Percentiles rank a stretch among this genome's conserved stretches.
Conservation (phyloP, 2,888 invertebrate genomes). For the Thalpophila matura region DNA sequence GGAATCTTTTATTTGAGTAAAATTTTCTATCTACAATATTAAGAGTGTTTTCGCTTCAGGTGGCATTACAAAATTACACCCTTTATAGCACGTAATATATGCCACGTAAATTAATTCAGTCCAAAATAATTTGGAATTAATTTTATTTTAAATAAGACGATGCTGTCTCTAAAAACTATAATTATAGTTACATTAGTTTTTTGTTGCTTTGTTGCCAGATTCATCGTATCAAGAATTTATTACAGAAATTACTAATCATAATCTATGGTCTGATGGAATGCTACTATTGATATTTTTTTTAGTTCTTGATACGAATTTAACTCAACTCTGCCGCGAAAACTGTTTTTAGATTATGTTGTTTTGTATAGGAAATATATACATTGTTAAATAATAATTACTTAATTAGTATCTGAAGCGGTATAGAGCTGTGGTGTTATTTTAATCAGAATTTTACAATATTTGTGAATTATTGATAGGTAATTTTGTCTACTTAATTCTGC, state of each 20-base stretch:
- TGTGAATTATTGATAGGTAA: slow-evolving; percentile 2
- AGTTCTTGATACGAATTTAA: slow-evolving; percentile 27
- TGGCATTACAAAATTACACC: too few species aligned
- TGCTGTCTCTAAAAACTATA: too few species aligned
- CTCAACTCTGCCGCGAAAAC: neutral
- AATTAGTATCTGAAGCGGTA: neutral
- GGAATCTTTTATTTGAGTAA: too few species aligned
- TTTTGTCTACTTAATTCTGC: slow-evolving; percentile 31
- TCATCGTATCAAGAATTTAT: slow-evolving; percentile 1
- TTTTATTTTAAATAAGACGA: too few species aligned
- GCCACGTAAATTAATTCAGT: too few species aligned
- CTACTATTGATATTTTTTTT: slow-evolving; percentile 6
- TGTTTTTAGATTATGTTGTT: slow-evolving; percentile 1
- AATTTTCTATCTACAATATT: too few species aligned
- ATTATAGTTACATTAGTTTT: slow-evolving; percentile 23
- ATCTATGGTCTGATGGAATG: slow-evolving; percentile 1
- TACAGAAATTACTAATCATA: slow-evolving; percentile 39
- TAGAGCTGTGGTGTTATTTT: neutral
- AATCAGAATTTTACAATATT: slow-evolving; percentile 13
- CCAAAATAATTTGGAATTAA: too few species aligned
- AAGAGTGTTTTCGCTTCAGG: too few species aligned
- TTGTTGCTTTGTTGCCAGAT: slow-evolving; percentile 2
- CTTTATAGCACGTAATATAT: too few species aligned
- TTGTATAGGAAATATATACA: neutral
- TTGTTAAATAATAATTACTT: slow-evolving; percentile 20